phyloP scores from a whole-genome alignment of 2,113 vertebrate species.

The Antechinus stuartii region DNA sequence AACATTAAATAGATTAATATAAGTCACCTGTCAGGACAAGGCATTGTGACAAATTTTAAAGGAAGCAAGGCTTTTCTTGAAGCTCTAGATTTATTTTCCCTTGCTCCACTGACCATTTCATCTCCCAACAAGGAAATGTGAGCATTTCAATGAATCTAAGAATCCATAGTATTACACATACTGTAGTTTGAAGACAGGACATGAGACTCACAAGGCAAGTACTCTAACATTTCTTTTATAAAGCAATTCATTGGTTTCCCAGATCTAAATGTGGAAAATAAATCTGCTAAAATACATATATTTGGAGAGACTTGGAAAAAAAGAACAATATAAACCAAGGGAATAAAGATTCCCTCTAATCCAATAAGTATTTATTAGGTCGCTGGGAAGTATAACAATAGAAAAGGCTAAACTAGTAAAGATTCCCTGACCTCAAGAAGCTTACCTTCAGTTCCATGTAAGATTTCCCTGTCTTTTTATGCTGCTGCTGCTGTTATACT shows the following conservation, averaged over 20 bases:
- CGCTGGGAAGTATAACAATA: background rate
- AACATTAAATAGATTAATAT: slow-evolving; percentile 52
- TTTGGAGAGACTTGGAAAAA: background rate
- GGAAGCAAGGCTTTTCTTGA: slow-evolving; percentile 52
- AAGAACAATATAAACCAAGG: background rate
- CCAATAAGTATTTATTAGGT: background rate
- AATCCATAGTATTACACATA: background rate
- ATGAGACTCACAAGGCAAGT: background rate
- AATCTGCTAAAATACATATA: background rate
- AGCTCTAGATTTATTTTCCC: slow-evolving; percentile 42
- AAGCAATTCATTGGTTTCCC: background rate
- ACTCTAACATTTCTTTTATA: background rate
- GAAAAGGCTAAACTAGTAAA: background rate
- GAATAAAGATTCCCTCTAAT: background rate
- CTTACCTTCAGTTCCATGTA: background rate
- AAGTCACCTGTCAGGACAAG: slow-evolving; percentile 36
- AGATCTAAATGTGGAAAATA: background rate
- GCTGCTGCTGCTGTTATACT: background rate
- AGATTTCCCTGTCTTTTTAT: background rate
- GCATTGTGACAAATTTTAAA: slow-evolving; percentile 53
- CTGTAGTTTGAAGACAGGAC: background rate
- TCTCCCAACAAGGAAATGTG: background rate
- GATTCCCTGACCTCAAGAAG: background rate
- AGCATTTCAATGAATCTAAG: background rate
- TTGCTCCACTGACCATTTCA: slow-evolving; percentile 15